Evolutionary conservation across 2,797 vertebrate species (phyloP), one percentile per base, ranked within the genome.

Genomic region (Clarias fuscus): DNA sequence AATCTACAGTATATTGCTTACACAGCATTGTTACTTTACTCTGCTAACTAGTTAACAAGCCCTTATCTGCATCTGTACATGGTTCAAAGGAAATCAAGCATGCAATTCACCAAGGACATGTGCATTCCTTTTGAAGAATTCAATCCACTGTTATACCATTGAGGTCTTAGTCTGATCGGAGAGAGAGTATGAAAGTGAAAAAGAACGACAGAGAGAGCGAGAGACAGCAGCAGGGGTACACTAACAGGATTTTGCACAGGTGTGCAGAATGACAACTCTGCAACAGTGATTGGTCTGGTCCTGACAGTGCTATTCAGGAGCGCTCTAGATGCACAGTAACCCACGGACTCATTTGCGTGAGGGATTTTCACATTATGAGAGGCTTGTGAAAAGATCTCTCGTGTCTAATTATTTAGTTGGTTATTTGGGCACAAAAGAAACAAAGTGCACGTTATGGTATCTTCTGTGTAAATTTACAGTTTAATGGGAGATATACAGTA

Each of bases 181-280:
- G 37, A 48, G 10, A 40, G 20, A 22, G 77, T 40, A 13, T 24
- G 33, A 61, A 3, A 62, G 5, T 20, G 27, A 20, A 18, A 14
- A 33, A 61, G 58, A 37, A 2, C 6, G 59, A 2, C 56, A 61
- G 56, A 78, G 53, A 78, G 33, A 64, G 7, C 48, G 40, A 73
- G 13, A 6, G 1, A 33, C 33, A 76, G 18, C 71, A 70, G 78
- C 33, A 81, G 59, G 59, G 14, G 37, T 65, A 64, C 5, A 7
- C 37, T 65, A 53, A 56, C 24, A 82, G 43, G 67, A 56, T 53
- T 70, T 82, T 53, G 81, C 81, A 82, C 64, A 68, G 64, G 65
- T 70, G 67, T 83, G 81, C 59, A 80, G 76, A 82, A 78, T 4
- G 58, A 78, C 61, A 80, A 61, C 78, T 43, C 64, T 80, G 22